Conservation (phyloP, 2,888 invertebrate species). For the Hemicrepidius hirtus region DNA sequence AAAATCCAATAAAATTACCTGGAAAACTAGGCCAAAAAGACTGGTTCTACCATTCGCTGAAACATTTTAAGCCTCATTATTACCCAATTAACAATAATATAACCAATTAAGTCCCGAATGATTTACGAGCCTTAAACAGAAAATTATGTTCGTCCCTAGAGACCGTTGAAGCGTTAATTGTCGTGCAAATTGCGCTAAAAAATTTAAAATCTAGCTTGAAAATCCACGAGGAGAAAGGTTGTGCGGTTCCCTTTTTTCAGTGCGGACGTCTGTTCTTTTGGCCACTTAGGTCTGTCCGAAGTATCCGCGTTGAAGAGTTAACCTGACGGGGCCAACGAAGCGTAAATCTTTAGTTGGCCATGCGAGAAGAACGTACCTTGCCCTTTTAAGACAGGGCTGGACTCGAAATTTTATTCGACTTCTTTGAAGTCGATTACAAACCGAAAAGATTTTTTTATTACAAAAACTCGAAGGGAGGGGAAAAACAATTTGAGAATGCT, state of each 20-base stretch:
- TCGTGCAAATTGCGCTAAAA: background rate
- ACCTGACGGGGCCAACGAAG: constrained; percentile 35
- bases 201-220: too few species aligned
- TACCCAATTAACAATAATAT: constrained; percentile 6
- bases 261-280: constrained; percentile 20
- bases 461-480: too few species aligned
- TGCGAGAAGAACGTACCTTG: constrained; percentile 19
- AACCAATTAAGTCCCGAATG: constrained; percentile 1
- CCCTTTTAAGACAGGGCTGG: constrained; percentile 12
- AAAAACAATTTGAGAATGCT: too few species aligned
- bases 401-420: background rate
- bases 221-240: background rate
- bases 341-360: constrained; percentile 36
- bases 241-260: constrained; percentile 7
- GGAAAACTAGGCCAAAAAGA: background rate
- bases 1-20: constrained; percentile 2
- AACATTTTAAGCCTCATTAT: constrained; percentile 5
- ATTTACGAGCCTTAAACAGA: constrained; percentile 6
- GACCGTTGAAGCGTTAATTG: constrained; percentile 2
- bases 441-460: too few species aligned
- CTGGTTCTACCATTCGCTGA: background rate
- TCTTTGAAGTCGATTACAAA: too few species aligned
- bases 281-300: constrained; percentile 26
- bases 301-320: constrained; percentile 33
- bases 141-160: background rate